Evolutionary conservation across 2,113 vertebrate genomes (phyloP).

Genomic region (Rhadina sibilatrix): DNA sequence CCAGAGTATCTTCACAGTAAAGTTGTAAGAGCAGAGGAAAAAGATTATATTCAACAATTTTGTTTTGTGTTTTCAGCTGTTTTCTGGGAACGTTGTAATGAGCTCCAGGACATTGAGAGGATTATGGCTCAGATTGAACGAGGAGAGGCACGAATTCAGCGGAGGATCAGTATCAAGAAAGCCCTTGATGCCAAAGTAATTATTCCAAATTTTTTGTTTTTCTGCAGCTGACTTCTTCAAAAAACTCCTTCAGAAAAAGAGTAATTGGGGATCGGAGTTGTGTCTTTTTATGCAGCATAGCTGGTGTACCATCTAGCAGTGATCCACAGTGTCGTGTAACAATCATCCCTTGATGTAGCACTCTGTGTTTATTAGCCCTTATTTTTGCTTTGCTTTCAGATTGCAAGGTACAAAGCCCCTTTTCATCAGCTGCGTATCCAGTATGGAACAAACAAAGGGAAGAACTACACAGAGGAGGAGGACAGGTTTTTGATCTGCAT

Average conservation of each 20-base stretch:
- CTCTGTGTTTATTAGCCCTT: not conserved
- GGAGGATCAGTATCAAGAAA: constrained; percentile 91
- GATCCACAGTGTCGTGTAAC: not conserved
- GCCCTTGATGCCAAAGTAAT: constrained; percentile 88
- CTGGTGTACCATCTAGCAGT: not conserved
- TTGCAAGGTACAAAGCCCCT: constrained; percentile 88
- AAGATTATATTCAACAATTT: not conserved
- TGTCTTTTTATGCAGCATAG: not conserved
- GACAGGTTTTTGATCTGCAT: constrained; percentile 90
- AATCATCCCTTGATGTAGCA: not conserved
- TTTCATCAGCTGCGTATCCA: constrained; percentile 89
- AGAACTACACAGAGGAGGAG: constrained; percentile 90
- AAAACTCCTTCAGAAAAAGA: not conserved
- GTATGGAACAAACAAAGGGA: constrained; percentile 90
- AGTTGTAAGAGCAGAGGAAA: not conserved
- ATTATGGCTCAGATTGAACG: constrained; percentile 91
- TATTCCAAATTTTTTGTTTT: not conserved
- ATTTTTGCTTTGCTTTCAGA: constrained; percentile 67
- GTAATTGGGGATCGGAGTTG: not conserved
- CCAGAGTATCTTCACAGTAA: not conserved
- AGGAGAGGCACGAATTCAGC: constrained; percentile 87
- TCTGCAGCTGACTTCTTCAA: not conserved
- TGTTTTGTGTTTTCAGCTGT: constrained; percentile 77
- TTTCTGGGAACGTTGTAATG: constrained; percentile 91
- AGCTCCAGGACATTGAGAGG: constrained; percentile 89